These are phyloP conservation scores for Burhinus bistriatus DNA, from an alignment of 2,113 vertebrate genomes.

Conservation along the genomic window DNA sequence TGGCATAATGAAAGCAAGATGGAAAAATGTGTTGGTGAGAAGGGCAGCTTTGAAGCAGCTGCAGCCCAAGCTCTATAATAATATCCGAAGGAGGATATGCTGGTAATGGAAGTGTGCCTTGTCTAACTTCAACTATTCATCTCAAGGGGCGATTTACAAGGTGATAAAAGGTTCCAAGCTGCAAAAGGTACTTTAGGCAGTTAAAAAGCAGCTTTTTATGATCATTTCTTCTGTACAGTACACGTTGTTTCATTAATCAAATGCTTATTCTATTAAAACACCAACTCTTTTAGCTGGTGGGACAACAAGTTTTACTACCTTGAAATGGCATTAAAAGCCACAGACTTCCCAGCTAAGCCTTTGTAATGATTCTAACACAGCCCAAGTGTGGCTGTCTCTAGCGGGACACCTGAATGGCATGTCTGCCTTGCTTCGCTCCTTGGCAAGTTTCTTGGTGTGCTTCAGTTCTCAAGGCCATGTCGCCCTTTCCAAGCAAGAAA, in stretches of 20 bases:
- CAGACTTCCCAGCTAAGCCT: slow-evolving; percentile 55
- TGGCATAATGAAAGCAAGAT: slow-evolving; percentile 70
- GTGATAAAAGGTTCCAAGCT: slow-evolving; percentile 73
- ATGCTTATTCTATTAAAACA: slow-evolving; percentile 71
- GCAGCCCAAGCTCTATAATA: slow-evolving; percentile 23
- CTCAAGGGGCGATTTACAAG: slow-evolving; percentile 71
- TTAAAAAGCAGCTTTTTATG: slow-evolving; percentile 70
- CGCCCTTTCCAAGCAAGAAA: neutral
- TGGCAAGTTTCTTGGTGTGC: neutral
- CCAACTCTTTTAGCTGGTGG: slow-evolving; percentile 44
- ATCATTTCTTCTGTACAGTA: slow-evolving; percentile 65
- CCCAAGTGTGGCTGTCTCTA: slow-evolving; percentile 29
- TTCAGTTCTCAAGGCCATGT: neutral
- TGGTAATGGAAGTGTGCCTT: slow-evolving; percentile 56
- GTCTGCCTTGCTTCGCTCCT: neutral
- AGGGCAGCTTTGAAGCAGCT: slow-evolving; percentile 66
- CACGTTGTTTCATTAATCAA: slow-evolving; percentile 73
- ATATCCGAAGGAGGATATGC: slow-evolving; percentile 48
- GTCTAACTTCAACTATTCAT: slow-evolving; percentile 63
- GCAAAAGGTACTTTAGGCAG: slow-evolving; percentile 68
- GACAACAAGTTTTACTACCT: slow-evolving; percentile 63
- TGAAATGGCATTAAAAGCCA: slow-evolving; percentile 68
- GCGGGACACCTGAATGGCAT: neutral
- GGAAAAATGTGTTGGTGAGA: slow-evolving; percentile 64
- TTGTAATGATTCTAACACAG: slow-evolving; percentile 51